Percentiles rank a stretch among this genome's conserved stretches.
These are phyloP conservation scores for Grammomys dolichurus DNA, from an alignment of 2,113 vertebrate genomes.

Conservation along the genomic window DNA sequence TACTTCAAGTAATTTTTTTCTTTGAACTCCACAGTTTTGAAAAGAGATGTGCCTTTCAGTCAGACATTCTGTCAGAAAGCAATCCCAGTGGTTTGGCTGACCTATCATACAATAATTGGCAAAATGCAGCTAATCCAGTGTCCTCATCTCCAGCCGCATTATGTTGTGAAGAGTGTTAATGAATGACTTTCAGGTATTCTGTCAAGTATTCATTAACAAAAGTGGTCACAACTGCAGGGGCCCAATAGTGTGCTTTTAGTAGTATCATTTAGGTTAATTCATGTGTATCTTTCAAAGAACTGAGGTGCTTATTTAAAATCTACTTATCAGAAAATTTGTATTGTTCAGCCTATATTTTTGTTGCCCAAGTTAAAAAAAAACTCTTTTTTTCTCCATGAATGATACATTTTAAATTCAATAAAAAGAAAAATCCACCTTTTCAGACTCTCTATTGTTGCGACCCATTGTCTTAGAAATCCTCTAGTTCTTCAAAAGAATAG, in stretches of 20 bases:
- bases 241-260: neutral
- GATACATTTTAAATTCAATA: neutral
- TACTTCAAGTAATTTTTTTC: neutral
- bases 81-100: neutral
- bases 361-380: neutral
- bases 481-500: conserved; percentile 57
- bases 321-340: neutral
- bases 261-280: neutral
- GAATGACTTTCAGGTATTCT: conserved; percentile 6
- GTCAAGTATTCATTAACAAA: neutral
- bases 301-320: neutral
- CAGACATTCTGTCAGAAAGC: neutral
- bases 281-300: neutral
- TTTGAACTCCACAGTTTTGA: neutral
- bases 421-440: conserved; percentile 41
- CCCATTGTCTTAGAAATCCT: conserved; percentile 17
- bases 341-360: neutral
- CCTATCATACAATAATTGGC: neutral
- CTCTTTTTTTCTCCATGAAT: neutral
- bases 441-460: neutral
- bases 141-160: neutral
- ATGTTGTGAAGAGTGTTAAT: neutral
- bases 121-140: neutral
- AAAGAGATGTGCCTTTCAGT: neutral
- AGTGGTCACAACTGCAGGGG: neutral